Evolutionary conservation across 2,113 vertebrate genomes (phyloP).

Genomic region (Alectura lathami): DNA sequence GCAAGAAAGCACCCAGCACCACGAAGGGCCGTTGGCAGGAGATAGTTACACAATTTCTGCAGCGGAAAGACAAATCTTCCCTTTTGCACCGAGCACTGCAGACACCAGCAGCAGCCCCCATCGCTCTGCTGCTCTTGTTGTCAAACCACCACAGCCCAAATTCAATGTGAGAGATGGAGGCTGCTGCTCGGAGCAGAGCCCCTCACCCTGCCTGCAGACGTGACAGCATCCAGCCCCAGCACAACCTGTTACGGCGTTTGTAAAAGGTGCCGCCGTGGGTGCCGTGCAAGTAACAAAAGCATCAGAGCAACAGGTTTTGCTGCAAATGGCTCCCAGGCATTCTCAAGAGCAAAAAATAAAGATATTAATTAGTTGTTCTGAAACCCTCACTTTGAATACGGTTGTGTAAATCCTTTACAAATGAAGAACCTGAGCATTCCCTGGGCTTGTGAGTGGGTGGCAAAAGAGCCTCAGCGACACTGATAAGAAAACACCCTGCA

Average conservation of each 20-base stretch:
- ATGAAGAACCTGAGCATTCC: not conserved
- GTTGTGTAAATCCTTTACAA: not conserved
- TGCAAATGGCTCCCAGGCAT: not conserved
- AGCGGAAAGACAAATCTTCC: not conserved
- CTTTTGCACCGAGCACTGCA: not conserved
- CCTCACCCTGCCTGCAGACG: not conserved
- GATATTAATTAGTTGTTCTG: not conserved
- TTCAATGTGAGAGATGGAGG: fast-evolving
- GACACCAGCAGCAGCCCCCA: not conserved
- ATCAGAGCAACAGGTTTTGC: not conserved
- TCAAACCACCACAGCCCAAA: not conserved
- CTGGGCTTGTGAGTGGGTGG: fast-evolving
- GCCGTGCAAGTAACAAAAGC: not conserved
- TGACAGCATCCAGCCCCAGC: not conserved
- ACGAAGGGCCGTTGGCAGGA: not conserved
- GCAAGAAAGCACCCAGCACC: not conserved
- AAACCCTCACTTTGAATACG: not conserved
- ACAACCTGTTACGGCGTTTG: fast-evolving
- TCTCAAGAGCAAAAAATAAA: not conserved
- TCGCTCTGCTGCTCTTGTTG: not conserved
- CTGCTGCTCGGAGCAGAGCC: not conserved
- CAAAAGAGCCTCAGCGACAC: not conserved
- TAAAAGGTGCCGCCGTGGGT: not conserved
- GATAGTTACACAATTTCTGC: fast-evolving
- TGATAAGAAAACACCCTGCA: not conserved